A percentile compares a stretch with the other conserved stretches of the same genome.
phyloP scores from a whole-genome alignment of 2,113 vertebrate species.

The Phyllostomus discolor region DNA sequence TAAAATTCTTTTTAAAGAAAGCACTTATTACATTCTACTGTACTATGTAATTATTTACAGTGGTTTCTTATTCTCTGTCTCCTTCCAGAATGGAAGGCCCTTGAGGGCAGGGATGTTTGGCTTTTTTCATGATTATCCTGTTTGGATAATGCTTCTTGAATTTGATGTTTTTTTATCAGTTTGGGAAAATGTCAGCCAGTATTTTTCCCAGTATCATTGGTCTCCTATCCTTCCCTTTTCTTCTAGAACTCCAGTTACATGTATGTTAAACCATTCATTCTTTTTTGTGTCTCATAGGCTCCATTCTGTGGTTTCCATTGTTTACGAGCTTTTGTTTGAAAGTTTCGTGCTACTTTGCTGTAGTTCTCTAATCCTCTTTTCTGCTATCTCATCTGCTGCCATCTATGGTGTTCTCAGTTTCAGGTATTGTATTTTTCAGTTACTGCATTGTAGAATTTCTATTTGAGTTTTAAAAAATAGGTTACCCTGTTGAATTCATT shows the following conservation, averaged over 20 bases:
- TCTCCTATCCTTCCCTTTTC: background rate
- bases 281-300: background rate
- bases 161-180: background rate
- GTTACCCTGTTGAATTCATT: background rate
- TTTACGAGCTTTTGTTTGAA: background rate
- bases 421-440: background rate
- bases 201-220: background rate
- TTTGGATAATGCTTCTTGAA: background rate
- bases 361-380: background rate
- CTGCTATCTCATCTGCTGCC: background rate
- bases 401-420: background rate
- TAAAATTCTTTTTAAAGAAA: background rate
- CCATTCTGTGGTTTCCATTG: background rate
- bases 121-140: background rate
- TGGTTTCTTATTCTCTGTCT: background rate
- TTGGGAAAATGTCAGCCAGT: background rate
- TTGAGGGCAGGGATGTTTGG: background rate
- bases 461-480: background rate
- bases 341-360: background rate
- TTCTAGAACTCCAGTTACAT: background rate
- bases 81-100: background rate
- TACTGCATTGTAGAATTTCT: background rate
- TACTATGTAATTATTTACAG: background rate
- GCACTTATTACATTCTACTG: background rate
- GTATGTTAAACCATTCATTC: background rate